A percentile compares a stretch with the other conserved stretches of the same genome.
Conservation (phyloP, 64 coral and sea anemone genomes). For the Stichodactyla helianthus region DNA sequence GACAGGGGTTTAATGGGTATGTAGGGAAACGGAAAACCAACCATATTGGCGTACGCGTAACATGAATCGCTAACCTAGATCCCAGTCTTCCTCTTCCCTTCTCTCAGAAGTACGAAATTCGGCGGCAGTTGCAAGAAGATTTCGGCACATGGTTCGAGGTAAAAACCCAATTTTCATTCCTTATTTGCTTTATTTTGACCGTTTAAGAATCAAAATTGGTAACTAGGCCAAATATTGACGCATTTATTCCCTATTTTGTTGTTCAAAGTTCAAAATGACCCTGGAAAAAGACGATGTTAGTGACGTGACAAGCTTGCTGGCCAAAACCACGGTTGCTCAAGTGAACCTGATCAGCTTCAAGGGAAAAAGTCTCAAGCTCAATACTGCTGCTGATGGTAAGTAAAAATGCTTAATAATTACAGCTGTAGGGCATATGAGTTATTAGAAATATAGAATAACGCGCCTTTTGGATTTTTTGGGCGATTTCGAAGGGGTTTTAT, state of each 20-base stretch:
- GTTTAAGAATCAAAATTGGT: neutral
- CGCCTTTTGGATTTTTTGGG: neutral
- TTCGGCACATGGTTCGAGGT: conserved; percentile 1
- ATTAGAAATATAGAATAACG: neutral
- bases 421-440: neutral
- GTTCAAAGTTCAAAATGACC: conserved; percentile 46
- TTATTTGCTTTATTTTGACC: neutral
- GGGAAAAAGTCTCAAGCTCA: conserved; percentile 77
- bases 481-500: too few relatives aligned
- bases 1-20: too few relatives aligned
- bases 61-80: neutral
- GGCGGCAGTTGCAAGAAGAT: conserved; percentile 9
- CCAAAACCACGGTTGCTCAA: conserved; percentile 81
- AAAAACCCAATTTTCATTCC: neutral
- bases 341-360: conserved; percentile 87
- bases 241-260: neutral
- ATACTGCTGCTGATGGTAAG: conserved; percentile 82
- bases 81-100: neutral
- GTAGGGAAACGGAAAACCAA: too few relatives aligned
- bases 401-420: neutral
- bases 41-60: too few relatives aligned
- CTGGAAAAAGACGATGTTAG: conserved; percentile 54
- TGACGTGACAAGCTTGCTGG: conserved; percentile 65
- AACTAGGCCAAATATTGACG: neutral
- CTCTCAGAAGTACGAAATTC: neutral